These are phyloP conservation scores for Ptychoptera albimana DNA, from an alignment of 2,888 invertebrate species.

Conservation along the genomic window DNA sequence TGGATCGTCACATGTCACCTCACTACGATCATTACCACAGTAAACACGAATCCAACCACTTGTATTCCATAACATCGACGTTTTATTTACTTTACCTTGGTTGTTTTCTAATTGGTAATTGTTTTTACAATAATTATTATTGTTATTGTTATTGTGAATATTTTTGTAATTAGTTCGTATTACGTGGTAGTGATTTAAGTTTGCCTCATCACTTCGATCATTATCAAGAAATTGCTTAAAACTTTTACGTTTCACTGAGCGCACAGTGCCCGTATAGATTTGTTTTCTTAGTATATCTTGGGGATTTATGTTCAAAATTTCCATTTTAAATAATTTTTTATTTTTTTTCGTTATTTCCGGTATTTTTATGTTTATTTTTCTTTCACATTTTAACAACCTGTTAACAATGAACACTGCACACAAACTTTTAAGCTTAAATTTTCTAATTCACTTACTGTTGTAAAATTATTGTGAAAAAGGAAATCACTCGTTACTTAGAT, in stretches of 20 bases:
- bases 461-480: no score
- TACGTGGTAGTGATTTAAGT: neutral
- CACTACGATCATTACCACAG: constrained; percentile 13
- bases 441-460: no score
- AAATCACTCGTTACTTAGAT: no score
- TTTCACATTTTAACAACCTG: no score
- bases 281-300: neutral
- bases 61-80: constrained; percentile 6
- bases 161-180: neutral
- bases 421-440: no score
- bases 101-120: neutral
- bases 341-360: neutral
- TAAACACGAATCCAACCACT: constrained; percentile 14
- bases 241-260: constrained; percentile 8
- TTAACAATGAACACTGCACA: no score
- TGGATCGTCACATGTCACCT: constrained; percentile 12
- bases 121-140: constrained; percentile 1
- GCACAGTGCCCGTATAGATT: constrained; percentile 7
- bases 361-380: no score
- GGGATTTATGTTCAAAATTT: constrained; percentile 4
- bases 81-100: neutral
- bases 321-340: constrained; percentile 2
- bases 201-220: neutral
- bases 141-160: neutral
- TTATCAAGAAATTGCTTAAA: constrained; percentile 6